These are phyloP conservation scores for Carcina quercana DNA, from an alignment of 2,888 invertebrate species.

Conservation along the genomic window DNA sequence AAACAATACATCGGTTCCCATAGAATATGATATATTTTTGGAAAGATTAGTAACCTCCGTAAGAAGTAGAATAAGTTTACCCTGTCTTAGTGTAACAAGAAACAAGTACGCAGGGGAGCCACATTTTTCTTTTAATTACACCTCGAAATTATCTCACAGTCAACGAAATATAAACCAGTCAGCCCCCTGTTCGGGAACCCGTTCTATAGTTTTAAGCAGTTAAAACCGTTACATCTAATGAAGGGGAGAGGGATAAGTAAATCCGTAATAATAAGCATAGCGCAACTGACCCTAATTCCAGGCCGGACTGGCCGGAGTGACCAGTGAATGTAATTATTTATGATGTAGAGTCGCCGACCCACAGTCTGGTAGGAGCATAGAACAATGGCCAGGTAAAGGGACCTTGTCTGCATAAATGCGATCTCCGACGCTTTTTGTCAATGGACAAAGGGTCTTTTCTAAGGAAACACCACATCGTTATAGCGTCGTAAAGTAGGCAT, in stretches of 20 bases:
- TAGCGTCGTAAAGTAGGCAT: slow-evolving; percentile 68
- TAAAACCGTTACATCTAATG: slow-evolving; percentile 74
- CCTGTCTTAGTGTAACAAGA: neutral
- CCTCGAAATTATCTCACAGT: slow-evolving; percentile 61
- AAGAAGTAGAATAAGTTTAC: slow-evolving; percentile 2
- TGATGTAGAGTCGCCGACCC: slow-evolving; percentile 60
- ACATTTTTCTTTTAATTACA: slow-evolving; percentile 50
- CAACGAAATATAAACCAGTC: slow-evolving; percentile 55
- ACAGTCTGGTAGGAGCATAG: slow-evolving; percentile 62
- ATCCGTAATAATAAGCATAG: slow-evolving; percentile 64
- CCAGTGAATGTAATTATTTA: slow-evolving; percentile 69
- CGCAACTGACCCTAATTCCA: slow-evolving; percentile 61
- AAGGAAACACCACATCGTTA: slow-evolving; percentile 73
- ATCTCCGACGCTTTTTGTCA: slow-evolving; percentile 68
- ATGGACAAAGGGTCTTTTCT: slow-evolving; percentile 70
- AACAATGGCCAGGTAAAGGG: slow-evolving; percentile 67
- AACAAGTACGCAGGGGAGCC: slow-evolving; percentile 12
- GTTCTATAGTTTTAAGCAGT: slow-evolving; percentile 72
- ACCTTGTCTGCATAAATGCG: slow-evolving; percentile 62
- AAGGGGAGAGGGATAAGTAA: slow-evolving; percentile 68
- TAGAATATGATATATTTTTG: slow-evolving; percentile 11
- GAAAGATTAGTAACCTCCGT: slow-evolving; percentile 6
- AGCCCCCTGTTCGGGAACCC: slow-evolving; percentile 58
- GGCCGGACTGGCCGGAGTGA: slow-evolving; percentile 45
- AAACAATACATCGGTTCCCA: slow-evolving; percentile 14